Evolutionary conservation across 1,140 invertebrate species (phyloP).

Genomic region (Doryteuthis pealeii): DNA sequence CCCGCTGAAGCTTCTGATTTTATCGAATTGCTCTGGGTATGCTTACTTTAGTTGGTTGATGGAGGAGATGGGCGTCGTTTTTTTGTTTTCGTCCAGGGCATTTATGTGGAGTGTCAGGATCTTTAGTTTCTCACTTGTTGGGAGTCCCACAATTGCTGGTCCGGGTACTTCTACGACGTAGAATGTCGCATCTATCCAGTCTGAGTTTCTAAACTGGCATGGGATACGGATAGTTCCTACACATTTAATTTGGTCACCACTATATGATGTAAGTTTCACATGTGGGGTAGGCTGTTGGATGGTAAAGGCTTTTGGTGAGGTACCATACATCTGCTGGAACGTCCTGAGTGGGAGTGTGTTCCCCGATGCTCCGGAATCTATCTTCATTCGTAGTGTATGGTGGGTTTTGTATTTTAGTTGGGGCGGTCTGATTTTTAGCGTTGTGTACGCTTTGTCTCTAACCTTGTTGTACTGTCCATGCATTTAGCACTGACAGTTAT

Average conservation of each 20-base stretch:
- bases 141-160: background rate
- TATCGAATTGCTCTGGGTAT: background rate
- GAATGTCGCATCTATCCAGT: background rate
- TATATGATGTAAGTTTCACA: background rate
- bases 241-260: background rate
- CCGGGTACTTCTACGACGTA: background rate
- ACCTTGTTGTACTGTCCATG: background rate
- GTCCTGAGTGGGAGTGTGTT: constrained; percentile 16
- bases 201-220: background rate
- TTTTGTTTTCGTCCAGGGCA: too few species aligned
- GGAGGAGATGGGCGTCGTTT: background rate
- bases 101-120: background rate
- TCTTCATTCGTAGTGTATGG: constrained; percentile 8
- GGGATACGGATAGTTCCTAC: background rate
- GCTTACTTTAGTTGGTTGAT: background rate
- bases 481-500: background rate
- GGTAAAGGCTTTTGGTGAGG: background rate
- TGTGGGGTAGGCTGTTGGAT: background rate
- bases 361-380: constrained; percentile 20
- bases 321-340: constrained; percentile 17
- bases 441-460: background rate
- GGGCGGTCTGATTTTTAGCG: background rate
- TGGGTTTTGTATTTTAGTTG: background rate
- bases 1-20: background rate
- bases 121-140: background rate